Evolutionary conservation across 2,113 vertebrate genomes (phyloP).

Genomic region (Cyanistes caeruleus): DNA sequence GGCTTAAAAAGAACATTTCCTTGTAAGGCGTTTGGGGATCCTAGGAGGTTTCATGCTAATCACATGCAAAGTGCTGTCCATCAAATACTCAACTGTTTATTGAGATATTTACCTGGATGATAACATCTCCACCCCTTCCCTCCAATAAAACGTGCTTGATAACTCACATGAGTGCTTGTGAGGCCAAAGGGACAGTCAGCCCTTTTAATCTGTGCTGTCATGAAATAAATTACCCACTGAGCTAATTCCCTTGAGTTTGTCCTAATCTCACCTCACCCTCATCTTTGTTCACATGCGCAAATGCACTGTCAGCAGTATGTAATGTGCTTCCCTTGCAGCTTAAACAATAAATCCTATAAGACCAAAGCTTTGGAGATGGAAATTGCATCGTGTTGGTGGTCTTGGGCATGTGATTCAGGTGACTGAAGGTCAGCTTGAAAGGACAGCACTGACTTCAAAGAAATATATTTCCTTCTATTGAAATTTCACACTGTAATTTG

Average conservation of each 20-base stretch:
- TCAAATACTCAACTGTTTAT: not conserved
- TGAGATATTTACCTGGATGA: not conserved
- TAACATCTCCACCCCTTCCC: not conserved
- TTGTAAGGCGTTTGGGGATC: not conserved
- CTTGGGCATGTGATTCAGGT: not conserved
- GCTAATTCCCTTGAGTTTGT: slow-evolving; percentile 55
- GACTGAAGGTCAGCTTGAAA: not conserved
- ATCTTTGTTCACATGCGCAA: not conserved
- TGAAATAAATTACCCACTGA: slow-evolving; percentile 64
- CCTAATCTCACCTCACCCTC: slow-evolving; percentile 58
- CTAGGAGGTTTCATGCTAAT: not conserved
- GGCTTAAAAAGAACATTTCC: not conserved
- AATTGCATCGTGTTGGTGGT: not conserved
- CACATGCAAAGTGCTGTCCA: not conserved
- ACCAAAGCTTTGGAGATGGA: not conserved
- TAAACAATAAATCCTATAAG: slow-evolving; percentile 39
- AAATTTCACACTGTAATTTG: not conserved
- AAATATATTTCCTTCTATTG: not conserved
- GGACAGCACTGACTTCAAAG: not conserved
- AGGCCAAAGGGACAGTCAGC: not conserved
- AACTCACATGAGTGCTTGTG: not conserved
- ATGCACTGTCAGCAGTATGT: not conserved
- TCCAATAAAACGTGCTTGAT: not conserved
- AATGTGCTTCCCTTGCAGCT: not conserved
- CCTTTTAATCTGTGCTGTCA: slow-evolving; percentile 55